A percentile compares a stretch with the other conserved stretches of the same genome.
Evolutionary conservation across 2,113 vertebrate genomes (phyloP).

Genomic region (Halichoerus grypus): DNA sequence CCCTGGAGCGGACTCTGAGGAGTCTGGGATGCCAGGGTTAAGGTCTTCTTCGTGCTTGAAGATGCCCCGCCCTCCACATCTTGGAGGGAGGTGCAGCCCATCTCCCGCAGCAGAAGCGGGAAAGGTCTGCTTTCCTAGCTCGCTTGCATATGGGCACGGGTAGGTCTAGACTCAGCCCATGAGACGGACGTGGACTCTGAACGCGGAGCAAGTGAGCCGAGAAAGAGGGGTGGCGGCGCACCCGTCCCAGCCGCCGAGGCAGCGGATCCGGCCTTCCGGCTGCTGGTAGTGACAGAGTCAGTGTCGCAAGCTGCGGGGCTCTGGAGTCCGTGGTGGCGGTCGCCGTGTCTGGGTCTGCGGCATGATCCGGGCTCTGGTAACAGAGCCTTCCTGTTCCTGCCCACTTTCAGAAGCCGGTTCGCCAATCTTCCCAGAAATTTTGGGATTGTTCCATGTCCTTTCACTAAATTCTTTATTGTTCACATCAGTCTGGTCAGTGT

Average conservation of each 20-base stretch:
- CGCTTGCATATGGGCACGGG: neutral
- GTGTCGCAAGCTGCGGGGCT: neutral
- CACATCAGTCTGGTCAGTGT: neutral
- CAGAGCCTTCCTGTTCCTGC: neutral
- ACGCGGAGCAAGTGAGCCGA: neutral
- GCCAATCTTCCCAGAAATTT: neutral
- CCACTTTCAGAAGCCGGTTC: neutral
- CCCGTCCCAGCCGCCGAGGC: neutral
- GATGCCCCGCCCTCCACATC: neutral
- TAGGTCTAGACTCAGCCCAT: neutral
- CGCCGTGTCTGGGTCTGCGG: rapidly evolving
- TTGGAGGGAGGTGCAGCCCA: neutral
- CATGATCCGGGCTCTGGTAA: neutral
- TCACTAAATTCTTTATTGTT: neutral
- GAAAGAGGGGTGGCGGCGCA: neutral
- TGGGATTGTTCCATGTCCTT: neutral
- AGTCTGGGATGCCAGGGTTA: neutral
- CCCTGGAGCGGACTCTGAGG: neutral
- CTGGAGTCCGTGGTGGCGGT: neutral
- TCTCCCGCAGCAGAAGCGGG: neutral
- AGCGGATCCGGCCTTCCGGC: neutral
- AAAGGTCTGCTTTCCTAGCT: neutral
- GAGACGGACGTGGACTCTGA: neutral
- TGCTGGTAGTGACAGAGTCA: neutral
- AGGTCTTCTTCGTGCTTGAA: neutral